Base-by-base conservation (phyloP, 2,113 vertebrate species). In the Puma concolor region DNA sequence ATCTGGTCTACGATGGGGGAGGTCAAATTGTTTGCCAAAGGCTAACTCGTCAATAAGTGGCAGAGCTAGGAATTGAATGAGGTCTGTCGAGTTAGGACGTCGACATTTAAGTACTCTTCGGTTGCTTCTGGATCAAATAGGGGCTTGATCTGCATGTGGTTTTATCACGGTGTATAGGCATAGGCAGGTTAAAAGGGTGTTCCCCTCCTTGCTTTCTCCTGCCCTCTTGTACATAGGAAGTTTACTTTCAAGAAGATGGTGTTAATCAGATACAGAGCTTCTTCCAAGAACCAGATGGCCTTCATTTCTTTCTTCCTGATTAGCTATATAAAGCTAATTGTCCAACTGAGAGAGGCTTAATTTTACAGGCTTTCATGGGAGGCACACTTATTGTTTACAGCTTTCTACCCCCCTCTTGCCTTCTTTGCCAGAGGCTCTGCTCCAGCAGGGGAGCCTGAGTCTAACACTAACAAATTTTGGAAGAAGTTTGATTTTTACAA, bases 211-310 rank as follows among this genome's bases (percentile, higher is more conserved):
- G 90, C 87, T 92, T 79, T 95, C 85, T 72, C 33, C n/a, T 98
- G 81, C 91, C 77, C 93, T 96, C 82, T 92, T 96, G 84, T 94
- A 97, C 90, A 63, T 95, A 84, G 76, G 96, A 97, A 96, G 97
- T 97, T 97, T 64, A 67, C 97, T 98, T 98, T 96, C 29, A 5
- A 71, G 67, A 98, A 64, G 52, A 48, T 95, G 77, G 52, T 95
- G 91, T 95, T 98, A 52, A 97, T 98, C 94, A 97, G 95, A 84
- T 94, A 79, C 85, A 97, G 92, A 98, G 97, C 94, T 97, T 98
- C 29, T 96, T 96, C 91, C 38, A 96, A 88, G 98, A 94, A 98
- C 95, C 98, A 98, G 98, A 97, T 98, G 98, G 98, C 82, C 92
- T 97, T 97, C 96, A 97, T 97, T 98, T 96, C 97, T 94, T 95